phyloP scores from a whole-genome alignment of 64 coral and sea anemone genomes.

The Astreopora myriophthalma region DNA sequence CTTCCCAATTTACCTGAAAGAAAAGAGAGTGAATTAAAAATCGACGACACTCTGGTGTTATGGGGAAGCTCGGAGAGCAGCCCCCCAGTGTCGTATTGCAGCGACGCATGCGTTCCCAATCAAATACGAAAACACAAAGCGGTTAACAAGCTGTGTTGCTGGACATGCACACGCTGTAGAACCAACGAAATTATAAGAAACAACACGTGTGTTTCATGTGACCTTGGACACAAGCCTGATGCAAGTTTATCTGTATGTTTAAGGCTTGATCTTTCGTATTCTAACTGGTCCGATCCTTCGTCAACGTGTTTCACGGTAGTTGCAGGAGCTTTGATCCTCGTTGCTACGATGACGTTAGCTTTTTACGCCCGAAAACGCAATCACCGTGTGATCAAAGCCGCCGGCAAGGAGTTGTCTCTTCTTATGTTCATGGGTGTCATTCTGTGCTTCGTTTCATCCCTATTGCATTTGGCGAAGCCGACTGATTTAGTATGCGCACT shows the following conservation, averaged over 20 bases:
- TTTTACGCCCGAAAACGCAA: slow-evolving; percentile 74
- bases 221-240: slow-evolving; percentile 60
- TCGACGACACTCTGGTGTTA: slow-evolving; percentile 37
- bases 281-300: slow-evolving; percentile 33
- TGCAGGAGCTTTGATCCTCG: slow-evolving; percentile 28
- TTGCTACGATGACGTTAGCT: slow-evolving; percentile 32
- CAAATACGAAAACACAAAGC: slow-evolving; percentile 41
- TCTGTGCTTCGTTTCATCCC: slow-evolving; percentile 63
- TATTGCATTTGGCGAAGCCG: slow-evolving; percentile 62
- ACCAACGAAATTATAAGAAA: slow-evolving; percentile 66
- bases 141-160: slow-evolving; percentile 71
- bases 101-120: slow-evolving; percentile 41
- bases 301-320: slow-evolving; percentile 41
- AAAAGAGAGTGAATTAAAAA: slow-evolving; percentile 5
- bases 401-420: slow-evolving; percentile 77
- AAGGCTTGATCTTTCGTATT: slow-evolving; percentile 54
- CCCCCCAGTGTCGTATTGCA: slow-evolving; percentile 76
- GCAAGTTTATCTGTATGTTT: slow-evolving; percentile 49
- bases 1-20: background rate
- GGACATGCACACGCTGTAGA: slow-evolving; percentile 70
- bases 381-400: slow-evolving; percentile 85
- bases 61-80: slow-evolving; percentile 64
- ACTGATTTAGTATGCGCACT: slow-evolving; percentile 64
- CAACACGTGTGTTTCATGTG: slow-evolving; percentile 78
- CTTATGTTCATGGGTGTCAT: slow-evolving; percentile 73